phyloP scores from a whole-genome alignment of 2,797 vertebrate genomes.

The Syngnathus acus region DNA sequence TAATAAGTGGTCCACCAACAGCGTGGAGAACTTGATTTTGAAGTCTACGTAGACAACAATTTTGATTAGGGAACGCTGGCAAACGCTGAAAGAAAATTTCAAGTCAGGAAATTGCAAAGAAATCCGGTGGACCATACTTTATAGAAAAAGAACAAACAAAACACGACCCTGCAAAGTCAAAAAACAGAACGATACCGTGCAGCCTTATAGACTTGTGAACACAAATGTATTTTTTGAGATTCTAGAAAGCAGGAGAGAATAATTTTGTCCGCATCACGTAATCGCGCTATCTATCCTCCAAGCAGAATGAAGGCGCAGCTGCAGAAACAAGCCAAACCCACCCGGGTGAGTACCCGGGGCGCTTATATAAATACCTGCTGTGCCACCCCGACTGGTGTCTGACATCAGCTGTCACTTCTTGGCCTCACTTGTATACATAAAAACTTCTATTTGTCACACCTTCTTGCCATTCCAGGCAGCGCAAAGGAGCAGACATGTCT shows the following conservation, averaged over 20 bases:
- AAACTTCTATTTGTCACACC: not conserved
- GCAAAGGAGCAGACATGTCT: conserved; percentile 50
- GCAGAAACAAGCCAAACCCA: conserved; percentile 28
- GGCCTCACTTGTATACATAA: not conserved
- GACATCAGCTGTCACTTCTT: not conserved
- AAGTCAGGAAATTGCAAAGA: conserved; percentile 15
- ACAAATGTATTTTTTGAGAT: not conserved
- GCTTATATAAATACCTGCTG: conserved; percentile 20
- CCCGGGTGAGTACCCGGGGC: not conserved
- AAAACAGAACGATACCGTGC: not conserved
- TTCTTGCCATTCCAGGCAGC: not conserved
- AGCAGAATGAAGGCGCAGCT: not conserved
- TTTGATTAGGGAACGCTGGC: conserved; percentile 1
- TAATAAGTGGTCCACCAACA: too few species aligned
- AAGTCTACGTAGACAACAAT: not conserved
- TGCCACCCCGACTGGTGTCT: not conserved
- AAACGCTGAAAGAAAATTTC: not conserved
- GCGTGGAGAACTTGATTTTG: not conserved
- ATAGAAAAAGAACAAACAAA: not conserved
- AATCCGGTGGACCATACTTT: not conserved
- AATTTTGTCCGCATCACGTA: not conserved
- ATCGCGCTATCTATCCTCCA: not conserved
- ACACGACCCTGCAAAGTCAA: not conserved
- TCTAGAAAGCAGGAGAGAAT: not conserved
- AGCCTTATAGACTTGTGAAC: not conserved